A percentile compares a stretch with the other conserved stretches of the same genome.
phyloP scores from a whole-genome alignment of 2,888 invertebrate species.

The Hybos culiciformis region DNA sequence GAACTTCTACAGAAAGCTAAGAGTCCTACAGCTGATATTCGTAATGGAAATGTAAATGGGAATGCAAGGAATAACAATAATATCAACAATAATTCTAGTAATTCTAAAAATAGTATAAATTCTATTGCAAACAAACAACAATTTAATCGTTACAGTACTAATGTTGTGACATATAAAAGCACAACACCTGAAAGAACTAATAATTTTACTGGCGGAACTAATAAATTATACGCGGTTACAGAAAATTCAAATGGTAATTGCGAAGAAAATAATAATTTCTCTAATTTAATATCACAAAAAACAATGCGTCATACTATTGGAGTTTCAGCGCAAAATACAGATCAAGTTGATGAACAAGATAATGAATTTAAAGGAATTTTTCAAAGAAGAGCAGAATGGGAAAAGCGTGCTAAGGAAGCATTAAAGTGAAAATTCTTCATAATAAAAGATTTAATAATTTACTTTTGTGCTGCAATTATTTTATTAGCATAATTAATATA shows the following conservation, averaged over 20 bases:
- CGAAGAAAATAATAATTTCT: conserved; percentile 1
- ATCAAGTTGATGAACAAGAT: conserved; percentile 13
- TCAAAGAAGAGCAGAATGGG: conserved; percentile 65
- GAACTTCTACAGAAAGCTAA: too few species aligned
- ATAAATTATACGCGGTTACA: too few species aligned
- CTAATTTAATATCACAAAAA: not conserved
- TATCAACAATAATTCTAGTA: too few species aligned
- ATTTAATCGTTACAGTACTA: not conserved
- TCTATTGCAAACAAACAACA: too few species aligned
- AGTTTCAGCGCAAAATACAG: conserved; percentile 12
- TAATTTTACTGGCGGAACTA: conserved; percentile 11
- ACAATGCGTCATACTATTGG: conserved; percentile 8
- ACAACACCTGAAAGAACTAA: not conserved
- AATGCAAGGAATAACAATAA: too few species aligned
- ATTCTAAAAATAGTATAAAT: too few species aligned
- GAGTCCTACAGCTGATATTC: too few species aligned
- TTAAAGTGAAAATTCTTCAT: conserved; percentile 23
- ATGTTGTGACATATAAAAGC: not conserved
- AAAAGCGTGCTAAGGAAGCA: conserved; percentile 57
- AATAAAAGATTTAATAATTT: not conserved
- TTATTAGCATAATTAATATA: too few species aligned
- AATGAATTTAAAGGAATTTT: conserved; percentile 53
- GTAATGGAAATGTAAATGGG: too few species aligned
- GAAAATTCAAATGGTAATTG: conserved; percentile 12
- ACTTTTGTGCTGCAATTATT: too few species aligned